Evolutionary conservation across 2,113 vertebrate genomes (phyloP).

Genomic region (Azemiops feae): DNA sequence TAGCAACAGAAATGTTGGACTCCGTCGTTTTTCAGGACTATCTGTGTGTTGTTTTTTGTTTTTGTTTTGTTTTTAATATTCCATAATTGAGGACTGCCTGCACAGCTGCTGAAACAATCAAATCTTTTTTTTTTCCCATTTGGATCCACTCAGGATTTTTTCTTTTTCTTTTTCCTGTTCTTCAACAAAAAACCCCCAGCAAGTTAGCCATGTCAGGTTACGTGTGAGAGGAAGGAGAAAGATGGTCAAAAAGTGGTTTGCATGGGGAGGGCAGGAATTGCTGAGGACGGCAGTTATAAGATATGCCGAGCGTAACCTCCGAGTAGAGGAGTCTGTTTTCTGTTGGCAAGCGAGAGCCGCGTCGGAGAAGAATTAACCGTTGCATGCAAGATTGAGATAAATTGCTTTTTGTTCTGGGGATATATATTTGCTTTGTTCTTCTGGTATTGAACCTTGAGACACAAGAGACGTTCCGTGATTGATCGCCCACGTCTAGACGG

Average conservation of each 20-base stretch:
- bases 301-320: constrained; percentile 52
- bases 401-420: constrained; percentile 63
- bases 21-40: no score
- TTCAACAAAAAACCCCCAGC: constrained; percentile 76
- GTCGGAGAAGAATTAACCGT: constrained; percentile 45
- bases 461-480: constrained; percentile 54
- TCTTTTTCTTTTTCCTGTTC: constrained; percentile 44
- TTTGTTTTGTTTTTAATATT: no score
- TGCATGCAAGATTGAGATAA: constrained; percentile 55
- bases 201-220: constrained; percentile 70
- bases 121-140: constrained; percentile 6
- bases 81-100: no score
- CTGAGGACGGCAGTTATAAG: constrained; percentile 59
- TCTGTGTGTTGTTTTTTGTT: no score
- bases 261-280: constrained; percentile 56
- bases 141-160: constrained; percentile 71
- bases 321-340: constrained; percentile 42
- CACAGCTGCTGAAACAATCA: no score
- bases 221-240: constrained; percentile 62
- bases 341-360: constrained; percentile 27
- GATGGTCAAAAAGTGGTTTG: constrained; percentile 55
- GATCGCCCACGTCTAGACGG: constrained; percentile 63
- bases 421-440: constrained; percentile 35
- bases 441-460: constrained; percentile 45
- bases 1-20: no score